Conservation (phyloP, 2,113 vertebrate species). For the Sinocyclocheilus anshuiensis region DNA sequence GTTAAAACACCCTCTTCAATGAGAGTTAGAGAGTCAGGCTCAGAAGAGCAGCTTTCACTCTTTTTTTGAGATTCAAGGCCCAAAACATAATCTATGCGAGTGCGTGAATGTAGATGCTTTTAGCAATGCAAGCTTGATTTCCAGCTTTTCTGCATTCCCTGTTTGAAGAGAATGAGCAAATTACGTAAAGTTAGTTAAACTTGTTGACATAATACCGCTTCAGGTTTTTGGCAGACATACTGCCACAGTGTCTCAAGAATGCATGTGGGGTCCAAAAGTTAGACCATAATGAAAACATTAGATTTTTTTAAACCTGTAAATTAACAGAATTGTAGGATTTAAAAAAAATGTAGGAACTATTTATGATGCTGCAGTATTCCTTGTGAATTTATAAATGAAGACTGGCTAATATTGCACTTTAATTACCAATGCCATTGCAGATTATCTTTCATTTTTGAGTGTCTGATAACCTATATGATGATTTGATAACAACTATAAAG, state of each 20-base stretch:
- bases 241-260: background rate
- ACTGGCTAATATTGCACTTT: background rate
- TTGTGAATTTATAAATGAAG: background rate
- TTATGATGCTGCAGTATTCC: background rate
- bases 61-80: slow-evolving; percentile 8
- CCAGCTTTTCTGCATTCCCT: background rate
- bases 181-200: background rate
- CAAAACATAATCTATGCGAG: background rate
- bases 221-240: background rate
- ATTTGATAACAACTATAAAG: background rate
- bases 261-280: background rate
- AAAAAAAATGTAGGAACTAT: background rate
- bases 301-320: background rate
- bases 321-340: background rate
- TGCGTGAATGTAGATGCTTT: background rate
- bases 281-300: background rate
- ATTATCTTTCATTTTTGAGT: background rate
- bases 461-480: background rate
- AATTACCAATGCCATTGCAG: background rate
- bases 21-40: background rate
- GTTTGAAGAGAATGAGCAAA: background rate
- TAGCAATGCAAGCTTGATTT: background rate
- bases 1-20: slow-evolving; percentile 29
- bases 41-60: background rate
- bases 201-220: background rate